Conservation (phyloP, 2,888 invertebrate genomes). For the Eueremaeus valkanovi region DNA sequence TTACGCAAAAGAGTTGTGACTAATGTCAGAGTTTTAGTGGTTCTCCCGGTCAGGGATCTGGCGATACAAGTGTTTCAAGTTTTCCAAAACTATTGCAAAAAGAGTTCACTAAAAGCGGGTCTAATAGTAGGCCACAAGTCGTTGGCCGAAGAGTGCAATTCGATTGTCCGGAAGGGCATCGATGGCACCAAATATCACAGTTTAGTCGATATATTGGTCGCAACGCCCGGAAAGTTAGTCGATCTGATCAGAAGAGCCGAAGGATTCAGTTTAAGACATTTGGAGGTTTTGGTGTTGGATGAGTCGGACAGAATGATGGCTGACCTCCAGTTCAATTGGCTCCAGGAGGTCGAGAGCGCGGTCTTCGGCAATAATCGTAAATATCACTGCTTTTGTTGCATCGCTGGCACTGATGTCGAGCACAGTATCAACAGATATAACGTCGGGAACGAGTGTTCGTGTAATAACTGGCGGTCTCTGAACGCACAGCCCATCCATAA, state of each 20-base stretch:
- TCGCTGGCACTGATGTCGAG: neutral
- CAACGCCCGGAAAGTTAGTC: conserved; percentile 58
- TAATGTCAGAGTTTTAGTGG: conserved; percentile 75
- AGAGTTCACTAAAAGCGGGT: conserved; percentile 62
- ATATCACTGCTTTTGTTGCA: conserved; percentile 40
- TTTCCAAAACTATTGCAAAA: conserved; percentile 59
- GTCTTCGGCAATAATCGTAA: conserved; percentile 41
- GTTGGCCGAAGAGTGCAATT: conserved; percentile 56
- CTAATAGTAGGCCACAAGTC: conserved; percentile 64
- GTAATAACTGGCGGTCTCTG: conserved; percentile 6
- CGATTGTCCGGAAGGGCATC: conserved; percentile 57
- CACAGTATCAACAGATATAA: neutral
- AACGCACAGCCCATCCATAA: conserved; percentile 63
- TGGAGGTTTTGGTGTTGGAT: conserved; percentile 79
- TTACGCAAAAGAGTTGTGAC: conserved; percentile 62
- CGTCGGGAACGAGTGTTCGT: conserved; percentile 16
- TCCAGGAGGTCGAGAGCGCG: conserved; percentile 45
- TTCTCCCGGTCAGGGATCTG: conserved; percentile 86
- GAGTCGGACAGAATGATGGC: conserved; percentile 96
- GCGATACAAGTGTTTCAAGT: conserved; percentile 83
- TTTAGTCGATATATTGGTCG: conserved; percentile 56
- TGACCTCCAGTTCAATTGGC: conserved; percentile 85
- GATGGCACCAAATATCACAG: conserved; percentile 56
- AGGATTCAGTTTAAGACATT: conserved; percentile 48
- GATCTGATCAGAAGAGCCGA: conserved; percentile 55